Conservation (phyloP, 2,113 vertebrate genomes). For the Sylvietta virens region DNA sequence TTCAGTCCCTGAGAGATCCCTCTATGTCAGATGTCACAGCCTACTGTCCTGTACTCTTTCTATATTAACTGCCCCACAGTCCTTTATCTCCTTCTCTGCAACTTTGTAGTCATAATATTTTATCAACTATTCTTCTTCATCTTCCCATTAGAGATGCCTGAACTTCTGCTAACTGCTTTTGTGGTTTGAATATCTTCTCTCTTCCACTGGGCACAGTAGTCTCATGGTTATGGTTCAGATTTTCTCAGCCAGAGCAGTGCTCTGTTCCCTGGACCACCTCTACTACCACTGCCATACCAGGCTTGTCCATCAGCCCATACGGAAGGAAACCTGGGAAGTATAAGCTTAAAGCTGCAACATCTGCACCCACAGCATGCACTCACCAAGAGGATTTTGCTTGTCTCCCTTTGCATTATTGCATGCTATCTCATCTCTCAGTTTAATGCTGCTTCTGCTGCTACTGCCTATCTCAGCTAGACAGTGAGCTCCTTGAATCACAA, state of each 20-base stretch:
- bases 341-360: background rate
- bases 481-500: background rate
- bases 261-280: background rate
- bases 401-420: conserved; percentile 16
- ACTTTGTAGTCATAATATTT: background rate
- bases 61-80: background rate
- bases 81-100: background rate
- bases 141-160: background rate
- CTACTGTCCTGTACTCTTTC: background rate
- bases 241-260: background rate
- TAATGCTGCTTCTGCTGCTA: conserved; percentile 6
- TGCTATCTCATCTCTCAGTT: conserved; percentile 35
- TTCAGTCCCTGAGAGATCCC: background rate
- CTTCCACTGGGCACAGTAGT: background rate
- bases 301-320: background rate
- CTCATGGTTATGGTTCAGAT: background rate
- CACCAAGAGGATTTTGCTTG: background rate
- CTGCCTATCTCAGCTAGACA: conserved; percentile 31
- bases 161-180: background rate
- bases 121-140: background rate
- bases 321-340: background rate
- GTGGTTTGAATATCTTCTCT: background rate
- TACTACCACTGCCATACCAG: background rate
- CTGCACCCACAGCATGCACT: background rate
- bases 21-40: background rate